Evolutionary conservation across 1,140 invertebrate genomes (phyloP).

Genomic region (Campoletis sonorensis): DNA sequence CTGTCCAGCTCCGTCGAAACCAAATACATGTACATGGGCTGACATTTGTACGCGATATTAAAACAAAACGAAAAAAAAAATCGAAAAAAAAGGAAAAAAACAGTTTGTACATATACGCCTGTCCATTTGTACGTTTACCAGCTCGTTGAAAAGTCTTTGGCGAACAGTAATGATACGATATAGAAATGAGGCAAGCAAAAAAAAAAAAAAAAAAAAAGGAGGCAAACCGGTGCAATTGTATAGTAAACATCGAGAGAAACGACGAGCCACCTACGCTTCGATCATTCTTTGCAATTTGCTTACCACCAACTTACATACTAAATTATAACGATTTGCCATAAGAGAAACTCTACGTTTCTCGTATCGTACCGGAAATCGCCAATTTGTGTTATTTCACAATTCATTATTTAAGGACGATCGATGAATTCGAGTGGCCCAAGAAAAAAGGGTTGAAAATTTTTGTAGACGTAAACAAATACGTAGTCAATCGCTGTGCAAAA

Average conservation of each 20-base stretch:
- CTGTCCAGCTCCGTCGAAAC: constrained; percentile 28
- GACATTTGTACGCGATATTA: not conserved
- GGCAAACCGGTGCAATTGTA: constrained; percentile 15
- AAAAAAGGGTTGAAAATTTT: no score
- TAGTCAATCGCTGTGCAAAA: no score
- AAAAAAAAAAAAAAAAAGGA: no score
- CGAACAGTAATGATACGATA: constrained; percentile 33
- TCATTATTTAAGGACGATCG: no score
- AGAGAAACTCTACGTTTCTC: no score
- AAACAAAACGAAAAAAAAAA: no score
- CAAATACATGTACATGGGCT: constrained; percentile 13
- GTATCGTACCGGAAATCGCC: no score
- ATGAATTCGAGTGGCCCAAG: no score
- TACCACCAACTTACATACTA: not conserved
- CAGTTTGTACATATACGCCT: not conserved
- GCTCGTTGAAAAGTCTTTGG: not conserved
- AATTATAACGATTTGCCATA: not conserved
- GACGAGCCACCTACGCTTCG: constrained; percentile 37
- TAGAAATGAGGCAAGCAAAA: not conserved
- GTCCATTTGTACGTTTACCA: not conserved
- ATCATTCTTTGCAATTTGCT: constrained; percentile 32
- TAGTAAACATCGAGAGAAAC: constrained; percentile 19
- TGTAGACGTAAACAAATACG: no score
- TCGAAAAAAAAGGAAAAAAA: no score
- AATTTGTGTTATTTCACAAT: no score